These are phyloP conservation scores for Bujurquina vittata DNA, from an alignment of 2,113 vertebrate species.

Conservation along the genomic window DNA sequence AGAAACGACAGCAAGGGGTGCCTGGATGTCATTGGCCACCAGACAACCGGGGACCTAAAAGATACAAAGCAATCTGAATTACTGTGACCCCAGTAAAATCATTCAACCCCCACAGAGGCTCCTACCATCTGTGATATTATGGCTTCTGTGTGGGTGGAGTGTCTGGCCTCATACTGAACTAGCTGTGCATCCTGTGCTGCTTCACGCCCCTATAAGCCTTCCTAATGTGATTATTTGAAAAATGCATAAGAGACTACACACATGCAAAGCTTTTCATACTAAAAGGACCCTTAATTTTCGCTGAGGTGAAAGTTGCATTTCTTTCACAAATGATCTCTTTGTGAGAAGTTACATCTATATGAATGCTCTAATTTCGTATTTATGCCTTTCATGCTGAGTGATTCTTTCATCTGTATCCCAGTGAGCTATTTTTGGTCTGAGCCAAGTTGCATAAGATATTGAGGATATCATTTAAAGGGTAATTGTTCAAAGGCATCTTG, in stretches of 20 bases:
- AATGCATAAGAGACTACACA: slow-evolving; percentile 6
- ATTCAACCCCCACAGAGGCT: slow-evolving; percentile 52
- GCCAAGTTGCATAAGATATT: slow-evolving; percentile 20
- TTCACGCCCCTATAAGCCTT: slow-evolving; percentile 52
- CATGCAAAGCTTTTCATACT: neutral
- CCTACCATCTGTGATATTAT: slow-evolving; percentile 69
- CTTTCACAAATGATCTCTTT: slow-evolving; percentile 17
- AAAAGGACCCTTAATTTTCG: slow-evolving; percentile 13
- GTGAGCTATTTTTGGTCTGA: slow-evolving; percentile 53
- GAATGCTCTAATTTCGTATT: slow-evolving; percentile 24
- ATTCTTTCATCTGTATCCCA: slow-evolving; percentile 49
- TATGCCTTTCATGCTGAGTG: slow-evolving; percentile 1
- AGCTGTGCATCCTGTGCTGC: slow-evolving; percentile 43
- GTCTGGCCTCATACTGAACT: slow-evolving; percentile 64
- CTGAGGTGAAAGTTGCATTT: neutral
- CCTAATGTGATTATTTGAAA: slow-evolving; percentile 39
- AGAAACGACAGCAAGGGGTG: slow-evolving; percentile 35
- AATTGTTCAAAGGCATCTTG: slow-evolving; percentile 28
- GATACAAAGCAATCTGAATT: slow-evolving; percentile 43
- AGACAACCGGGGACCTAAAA: slow-evolving; percentile 33
- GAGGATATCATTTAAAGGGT: slow-evolving; percentile 17
- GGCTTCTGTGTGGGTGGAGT: slow-evolving; percentile 60
- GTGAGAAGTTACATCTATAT: neutral
- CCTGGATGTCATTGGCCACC: slow-evolving; percentile 33
- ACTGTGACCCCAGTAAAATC: slow-evolving; percentile 57